Percentiles rank a stretch among this genome's conserved stretches.
Conservation (phyloP, 2,113 vertebrate genomes). For the Ardeotis arabs region DNA sequence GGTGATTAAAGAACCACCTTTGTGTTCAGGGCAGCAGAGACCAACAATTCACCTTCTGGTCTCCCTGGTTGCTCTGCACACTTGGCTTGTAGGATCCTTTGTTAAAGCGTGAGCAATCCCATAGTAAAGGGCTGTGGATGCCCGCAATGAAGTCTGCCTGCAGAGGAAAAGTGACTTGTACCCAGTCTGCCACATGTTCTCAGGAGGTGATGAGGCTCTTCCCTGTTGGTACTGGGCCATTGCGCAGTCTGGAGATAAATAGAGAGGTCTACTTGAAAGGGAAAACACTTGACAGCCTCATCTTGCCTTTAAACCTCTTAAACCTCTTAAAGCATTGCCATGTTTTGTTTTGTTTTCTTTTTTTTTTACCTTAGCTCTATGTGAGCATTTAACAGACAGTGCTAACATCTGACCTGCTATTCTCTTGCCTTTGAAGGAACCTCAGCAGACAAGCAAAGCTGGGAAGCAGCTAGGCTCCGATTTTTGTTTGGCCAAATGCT, state of each 20-base stretch:
- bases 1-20: not conserved
- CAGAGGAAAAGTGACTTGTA: not conserved
- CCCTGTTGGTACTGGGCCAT: accelerated
- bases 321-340: not conserved
- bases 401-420: not conserved
- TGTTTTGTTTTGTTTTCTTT: no score
- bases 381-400: not conserved
- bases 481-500: not conserved
- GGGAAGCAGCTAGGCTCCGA: not conserved
- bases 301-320: not conserved
- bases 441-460: not conserved
- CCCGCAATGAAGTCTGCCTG: not conserved
- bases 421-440: not conserved
- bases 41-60: not conserved
- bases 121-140: not conserved
- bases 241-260: not conserved
- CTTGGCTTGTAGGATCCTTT: not conserved
- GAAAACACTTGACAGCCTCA: not conserved
- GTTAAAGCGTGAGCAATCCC: not conserved
- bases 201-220: not conserved
- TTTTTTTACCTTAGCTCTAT: not conserved
- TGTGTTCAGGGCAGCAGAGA: accelerated
- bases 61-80: no score
- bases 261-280: not conserved
- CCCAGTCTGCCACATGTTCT: not conserved